Evolutionary conservation across 2,797 vertebrate species (phyloP).

Genomic region (Meda fulgida): DNA sequence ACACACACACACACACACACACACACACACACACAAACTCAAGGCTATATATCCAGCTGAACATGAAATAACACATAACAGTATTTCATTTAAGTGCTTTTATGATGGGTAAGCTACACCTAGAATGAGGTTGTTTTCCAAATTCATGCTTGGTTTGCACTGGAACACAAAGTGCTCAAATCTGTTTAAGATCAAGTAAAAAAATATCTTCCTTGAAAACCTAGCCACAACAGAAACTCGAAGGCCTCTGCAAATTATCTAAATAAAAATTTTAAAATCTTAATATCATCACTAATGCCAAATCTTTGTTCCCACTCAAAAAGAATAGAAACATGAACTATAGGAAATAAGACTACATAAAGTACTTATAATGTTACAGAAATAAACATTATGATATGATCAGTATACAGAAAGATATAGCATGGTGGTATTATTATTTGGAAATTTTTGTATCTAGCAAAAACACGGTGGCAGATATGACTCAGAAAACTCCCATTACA

Average conservation of each 20-base stretch:
- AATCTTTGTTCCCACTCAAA: background rate
- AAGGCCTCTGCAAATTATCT: background rate
- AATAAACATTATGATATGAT: background rate
- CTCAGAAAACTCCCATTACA: slow-evolving; percentile 54
- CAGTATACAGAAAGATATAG: background rate
- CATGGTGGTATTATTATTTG: background rate
- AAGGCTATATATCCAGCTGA: slow-evolving; percentile 11
- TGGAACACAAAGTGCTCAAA: slow-evolving; percentile 17
- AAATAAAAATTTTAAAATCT: background rate
- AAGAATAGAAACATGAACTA: background rate
- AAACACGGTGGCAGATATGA: slow-evolving; percentile 34
- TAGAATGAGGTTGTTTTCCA: slow-evolving; percentile 31
- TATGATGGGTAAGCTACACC: slow-evolving; percentile 22
- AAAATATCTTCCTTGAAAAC: background rate
- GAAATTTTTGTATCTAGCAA: slow-evolving; percentile 3
- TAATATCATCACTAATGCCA: background rate
- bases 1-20: no score
- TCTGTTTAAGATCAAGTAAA: slow-evolving; percentile 29
- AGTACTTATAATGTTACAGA: background rate
- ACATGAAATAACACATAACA: slow-evolving; percentile 10
- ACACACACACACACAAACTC: background rate
- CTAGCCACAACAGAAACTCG: background rate
- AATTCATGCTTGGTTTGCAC: slow-evolving; percentile 27
- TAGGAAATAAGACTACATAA: background rate
- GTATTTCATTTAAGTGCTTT: slow-evolving; percentile 18